Percentiles rank a stretch among this genome's conserved stretches.
Evolutionary conservation across 1,140 invertebrate genomes (phyloP).

Genomic region (Drosophila insularis): DNA sequence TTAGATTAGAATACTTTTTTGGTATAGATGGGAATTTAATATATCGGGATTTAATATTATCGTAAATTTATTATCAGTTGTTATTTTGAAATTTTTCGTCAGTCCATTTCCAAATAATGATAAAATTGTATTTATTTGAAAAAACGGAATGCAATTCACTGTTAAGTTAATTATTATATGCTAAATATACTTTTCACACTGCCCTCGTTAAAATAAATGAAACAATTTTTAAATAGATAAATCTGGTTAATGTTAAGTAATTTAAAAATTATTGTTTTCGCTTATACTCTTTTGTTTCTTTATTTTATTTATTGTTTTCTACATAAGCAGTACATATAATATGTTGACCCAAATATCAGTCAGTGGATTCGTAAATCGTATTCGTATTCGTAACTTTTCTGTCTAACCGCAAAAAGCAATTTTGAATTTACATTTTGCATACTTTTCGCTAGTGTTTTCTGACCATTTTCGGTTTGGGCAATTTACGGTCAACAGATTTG

Average conservation of each 20-base stretch:
- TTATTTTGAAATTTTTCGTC: too few species aligned
- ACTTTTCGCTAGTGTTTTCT: constrained; percentile 33
- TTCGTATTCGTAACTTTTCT: constrained; percentile 17
- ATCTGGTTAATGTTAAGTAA: constrained; percentile 26
- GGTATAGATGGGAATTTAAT: too few species aligned
- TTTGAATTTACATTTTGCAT: constrained; percentile 42
- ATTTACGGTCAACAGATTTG: constrained; percentile 20
- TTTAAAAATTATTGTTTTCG: constrained; percentile 1
- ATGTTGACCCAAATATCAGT: constrained; percentile 30
- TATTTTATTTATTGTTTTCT: constrained; percentile 27
- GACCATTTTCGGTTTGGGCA: constrained; percentile 15
- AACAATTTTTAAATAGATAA: constrained; percentile 10
- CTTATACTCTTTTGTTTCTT: constrained; percentile 30
- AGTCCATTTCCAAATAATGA: too few species aligned
- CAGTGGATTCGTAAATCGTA: constrained; percentile 22
- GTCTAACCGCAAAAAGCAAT: constrained; percentile 42
- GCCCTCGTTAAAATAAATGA: not conserved
- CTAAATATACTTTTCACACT: constrained; percentile 1
- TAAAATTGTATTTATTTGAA: too few species aligned
- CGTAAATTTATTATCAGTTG: too few species aligned
- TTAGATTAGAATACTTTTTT: too few species aligned
- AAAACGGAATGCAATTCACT: too few species aligned
- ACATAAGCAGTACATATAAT: constrained; percentile 45
- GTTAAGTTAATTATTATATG: too few species aligned
- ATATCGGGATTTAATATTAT: too few species aligned